Conservation (phyloP, 2,113 vertebrate genomes). For the Uropsilus gracilis region DNA sequence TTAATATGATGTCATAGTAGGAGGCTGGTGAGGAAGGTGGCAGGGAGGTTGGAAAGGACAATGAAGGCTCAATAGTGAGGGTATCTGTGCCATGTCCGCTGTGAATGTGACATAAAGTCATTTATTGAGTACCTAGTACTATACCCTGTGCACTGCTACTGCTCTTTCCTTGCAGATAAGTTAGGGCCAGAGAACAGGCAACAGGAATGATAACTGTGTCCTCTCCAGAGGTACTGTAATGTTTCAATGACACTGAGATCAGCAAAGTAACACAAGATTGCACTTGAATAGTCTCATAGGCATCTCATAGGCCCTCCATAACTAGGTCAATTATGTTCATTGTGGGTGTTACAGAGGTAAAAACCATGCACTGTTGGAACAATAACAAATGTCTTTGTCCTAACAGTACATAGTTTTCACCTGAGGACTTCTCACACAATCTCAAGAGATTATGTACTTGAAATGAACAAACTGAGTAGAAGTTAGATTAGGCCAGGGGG, state of each 20-base stretch:
- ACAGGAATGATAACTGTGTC: not conserved
- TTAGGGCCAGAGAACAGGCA: not conserved
- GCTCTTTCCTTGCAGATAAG: not conserved
- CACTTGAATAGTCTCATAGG: not conserved
- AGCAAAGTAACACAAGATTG: not conserved
- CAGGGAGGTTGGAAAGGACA: not conserved
- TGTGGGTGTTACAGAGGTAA: not conserved
- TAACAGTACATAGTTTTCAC: not conserved
- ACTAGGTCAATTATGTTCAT: not conserved
- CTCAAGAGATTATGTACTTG: not conserved
- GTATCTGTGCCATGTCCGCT: not conserved
- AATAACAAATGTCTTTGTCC: no score
- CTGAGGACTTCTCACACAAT: not conserved
- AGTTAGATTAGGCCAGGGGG: not conserved
- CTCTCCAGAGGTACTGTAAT: not conserved
- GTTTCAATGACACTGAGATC: not conserved
- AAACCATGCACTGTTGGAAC: no score
- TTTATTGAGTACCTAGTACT: not conserved
- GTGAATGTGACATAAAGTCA: not conserved
- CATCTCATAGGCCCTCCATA: not conserved
- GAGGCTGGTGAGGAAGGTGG: rapidly evolving
- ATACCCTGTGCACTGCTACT: no score
- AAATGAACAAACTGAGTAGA: not conserved
- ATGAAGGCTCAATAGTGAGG: not conserved
- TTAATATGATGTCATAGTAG: not conserved